These are phyloP conservation scores for Leptogaster cylindrica DNA, from an alignment of 2,888 invertebrate genomes.

Conservation along the genomic window DNA sequence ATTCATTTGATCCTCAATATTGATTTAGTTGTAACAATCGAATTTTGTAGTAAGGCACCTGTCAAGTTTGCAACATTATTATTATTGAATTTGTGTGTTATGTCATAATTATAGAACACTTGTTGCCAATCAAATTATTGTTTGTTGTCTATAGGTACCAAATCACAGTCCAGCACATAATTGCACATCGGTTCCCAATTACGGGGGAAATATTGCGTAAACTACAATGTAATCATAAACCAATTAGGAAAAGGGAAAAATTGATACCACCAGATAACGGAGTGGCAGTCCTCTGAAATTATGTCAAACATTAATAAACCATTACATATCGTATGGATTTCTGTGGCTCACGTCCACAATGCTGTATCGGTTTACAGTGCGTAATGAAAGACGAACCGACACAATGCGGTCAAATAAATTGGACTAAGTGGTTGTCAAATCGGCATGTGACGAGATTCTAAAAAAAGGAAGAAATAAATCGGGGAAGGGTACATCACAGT, in stretches of 20 bases:
- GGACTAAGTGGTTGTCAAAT: conserved; percentile 42
- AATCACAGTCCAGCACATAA: no score
- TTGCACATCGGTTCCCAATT: no score
- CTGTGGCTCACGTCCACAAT: not conserved
- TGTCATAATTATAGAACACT: no score
- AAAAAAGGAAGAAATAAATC: no score
- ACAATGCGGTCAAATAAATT: conserved; percentile 41
- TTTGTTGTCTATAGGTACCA: no score
- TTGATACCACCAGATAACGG: conserved; percentile 13
- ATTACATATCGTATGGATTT: conserved; percentile 28
- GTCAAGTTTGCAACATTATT: no score
- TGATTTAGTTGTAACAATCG: not conserved
- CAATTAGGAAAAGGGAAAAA: conserved; percentile 25
- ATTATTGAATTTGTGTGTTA: no score
- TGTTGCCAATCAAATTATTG: no score
- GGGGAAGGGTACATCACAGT: not conserved
- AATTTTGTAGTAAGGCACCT: not conserved
- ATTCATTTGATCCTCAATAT: not conserved
- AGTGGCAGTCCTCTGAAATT: not conserved
- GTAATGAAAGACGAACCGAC: conserved; percentile 10
- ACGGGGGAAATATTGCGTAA: no score
- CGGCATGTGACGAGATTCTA: conserved; percentile 37
- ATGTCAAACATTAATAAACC: conserved; percentile 39
- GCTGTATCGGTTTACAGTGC: conserved; percentile 24
- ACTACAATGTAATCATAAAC: conserved; percentile 42